These are phyloP conservation scores for Patella pellucida DNA, from an alignment of 2,888 invertebrate genomes.

Conservation along the genomic window DNA sequence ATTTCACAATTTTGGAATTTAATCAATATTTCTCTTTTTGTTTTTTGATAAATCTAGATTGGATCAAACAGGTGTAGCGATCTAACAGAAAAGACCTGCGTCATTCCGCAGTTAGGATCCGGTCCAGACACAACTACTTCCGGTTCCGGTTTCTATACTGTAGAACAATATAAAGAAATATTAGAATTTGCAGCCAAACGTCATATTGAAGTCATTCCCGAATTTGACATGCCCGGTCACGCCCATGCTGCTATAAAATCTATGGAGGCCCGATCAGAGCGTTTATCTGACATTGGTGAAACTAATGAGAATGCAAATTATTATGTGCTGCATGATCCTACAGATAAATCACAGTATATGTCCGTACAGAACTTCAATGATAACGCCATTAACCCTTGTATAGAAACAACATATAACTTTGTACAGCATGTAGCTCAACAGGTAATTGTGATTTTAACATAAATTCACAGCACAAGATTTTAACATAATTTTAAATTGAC, in stretches of 20 bases:
- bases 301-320: slow-evolving; percentile 26
- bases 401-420: slow-evolving; percentile 44
- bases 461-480: too few species aligned
- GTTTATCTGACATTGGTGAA: slow-evolving; percentile 19
- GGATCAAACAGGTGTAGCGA: slow-evolving; percentile 53
- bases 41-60: slow-evolving; percentile 34
- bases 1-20: slow-evolving; percentile 5
- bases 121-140: slow-evolving; percentile 45
- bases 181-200: slow-evolving; percentile 45
- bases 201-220: slow-evolving; percentile 61
- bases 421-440: slow-evolving; percentile 24
- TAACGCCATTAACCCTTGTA: slow-evolving; percentile 53
- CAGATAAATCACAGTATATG: slow-evolving; percentile 35
- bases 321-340: slow-evolving; percentile 34
- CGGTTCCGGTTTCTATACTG: slow-evolving; percentile 50
- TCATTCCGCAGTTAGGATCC: slow-evolving; percentile 56
- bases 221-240: slow-evolving; percentile 63
- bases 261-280: slow-evolving; percentile 39
- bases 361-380: slow-evolving; percentile 47
- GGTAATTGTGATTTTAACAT: not conserved
- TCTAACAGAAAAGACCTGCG: slow-evolving; percentile 42
- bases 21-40: slow-evolving; percentile 5
- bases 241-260: slow-evolving; percentile 58
- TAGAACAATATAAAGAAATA: slow-evolving; percentile 51
- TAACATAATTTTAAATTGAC: too few species aligned